Evolutionary conservation across 2,113 vertebrate genomes (phyloP).

Genomic region (Amphilophus citrinellus): DNA sequence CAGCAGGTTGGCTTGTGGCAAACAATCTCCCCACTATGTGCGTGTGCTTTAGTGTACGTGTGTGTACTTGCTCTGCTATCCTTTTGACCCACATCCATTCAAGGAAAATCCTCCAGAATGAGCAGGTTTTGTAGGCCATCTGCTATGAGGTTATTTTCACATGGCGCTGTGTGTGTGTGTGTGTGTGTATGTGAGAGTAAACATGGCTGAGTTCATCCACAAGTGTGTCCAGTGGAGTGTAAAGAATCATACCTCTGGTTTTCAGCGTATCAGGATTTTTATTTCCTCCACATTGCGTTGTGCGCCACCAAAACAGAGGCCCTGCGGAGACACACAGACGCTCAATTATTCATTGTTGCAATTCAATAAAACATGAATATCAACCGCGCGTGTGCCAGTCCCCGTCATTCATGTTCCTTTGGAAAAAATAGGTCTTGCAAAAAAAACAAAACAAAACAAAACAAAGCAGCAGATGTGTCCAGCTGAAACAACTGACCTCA

Average conservation of each 20-base stretch:
- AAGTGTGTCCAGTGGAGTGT: not conserved
- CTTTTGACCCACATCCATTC: not conserved
- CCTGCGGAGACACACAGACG: slow-evolving; percentile 71
- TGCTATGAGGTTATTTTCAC: slow-evolving; percentile 1
- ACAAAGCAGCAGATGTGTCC: slow-evolving; percentile 2
- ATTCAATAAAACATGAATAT: slow-evolving; percentile 71
- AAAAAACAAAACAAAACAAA: not conserved
- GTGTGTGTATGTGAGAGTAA: not conserved
- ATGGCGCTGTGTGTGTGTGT: not conserved
- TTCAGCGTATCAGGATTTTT: slow-evolving; percentile 69
- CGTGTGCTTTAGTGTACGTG: not conserved
- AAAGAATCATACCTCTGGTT: slow-evolving; percentile 69
- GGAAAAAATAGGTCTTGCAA: slow-evolving; percentile 38
- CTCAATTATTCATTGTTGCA: slow-evolving; percentile 63
- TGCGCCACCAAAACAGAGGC: slow-evolving; percentile 59
- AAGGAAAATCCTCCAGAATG: slow-evolving; percentile 8
- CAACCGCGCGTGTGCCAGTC: slow-evolving; percentile 14
- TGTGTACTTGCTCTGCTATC: not conserved
- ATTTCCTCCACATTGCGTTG: slow-evolving; percentile 79
- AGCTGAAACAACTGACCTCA: not conserved
- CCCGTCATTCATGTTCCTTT: slow-evolving; percentile 22
- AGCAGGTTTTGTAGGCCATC: slow-evolving; percentile 13
- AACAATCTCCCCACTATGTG: not conserved
- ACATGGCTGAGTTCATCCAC: not conserved
- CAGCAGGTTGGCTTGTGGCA: slow-evolving; percentile 35